Percentiles rank a stretch among this genome's conserved stretches.
phyloP scores from a whole-genome alignment of 2,888 invertebrate species.

The Acanthosepion esculentum region DNA sequence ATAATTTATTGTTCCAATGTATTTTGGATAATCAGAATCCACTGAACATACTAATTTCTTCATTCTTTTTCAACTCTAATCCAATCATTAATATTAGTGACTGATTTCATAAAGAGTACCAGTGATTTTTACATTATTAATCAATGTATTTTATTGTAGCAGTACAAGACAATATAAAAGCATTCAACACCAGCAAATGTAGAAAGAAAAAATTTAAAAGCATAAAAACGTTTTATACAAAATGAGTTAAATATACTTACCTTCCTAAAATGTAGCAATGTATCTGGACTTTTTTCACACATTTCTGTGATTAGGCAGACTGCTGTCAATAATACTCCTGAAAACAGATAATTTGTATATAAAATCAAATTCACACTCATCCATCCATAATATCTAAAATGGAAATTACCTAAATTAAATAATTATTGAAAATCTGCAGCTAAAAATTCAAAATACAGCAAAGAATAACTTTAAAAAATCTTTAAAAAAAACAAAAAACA shows the following conservation, averaged over 20 bases:
- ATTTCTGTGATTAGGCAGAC: constrained; percentile 99
- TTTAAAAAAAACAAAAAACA: too few relatives aligned
- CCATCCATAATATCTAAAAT: background rate
- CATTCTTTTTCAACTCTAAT: background rate
- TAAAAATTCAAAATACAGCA: background rate
- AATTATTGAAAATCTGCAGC: background rate
- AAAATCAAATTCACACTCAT: background rate
- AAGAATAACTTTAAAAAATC: background rate
- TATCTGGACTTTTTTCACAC: constrained; percentile 98
- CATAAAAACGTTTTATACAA: background rate
- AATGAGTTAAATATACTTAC: constrained; percentile 78
- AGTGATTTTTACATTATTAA: background rate
- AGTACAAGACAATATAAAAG: constrained; percentile 2
- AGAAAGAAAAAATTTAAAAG: background rate
- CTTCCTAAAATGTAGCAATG: constrained; percentile 98
- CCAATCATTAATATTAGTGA: background rate
- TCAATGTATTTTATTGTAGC: constrained; percentile 37
- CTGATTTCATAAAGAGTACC: background rate
- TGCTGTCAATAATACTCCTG: constrained; percentile 96
- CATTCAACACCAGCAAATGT: background rate
- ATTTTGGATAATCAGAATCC: too few relatives aligned
- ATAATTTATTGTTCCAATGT: too few relatives aligned
- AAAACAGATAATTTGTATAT: constrained; percentile 47
- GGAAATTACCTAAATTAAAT: background rate
- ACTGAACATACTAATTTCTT: background rate